These are phyloP conservation scores for Hepsetus odoe DNA, from an alignment of 2,113 vertebrate species.

Conservation along the genomic window DNA sequence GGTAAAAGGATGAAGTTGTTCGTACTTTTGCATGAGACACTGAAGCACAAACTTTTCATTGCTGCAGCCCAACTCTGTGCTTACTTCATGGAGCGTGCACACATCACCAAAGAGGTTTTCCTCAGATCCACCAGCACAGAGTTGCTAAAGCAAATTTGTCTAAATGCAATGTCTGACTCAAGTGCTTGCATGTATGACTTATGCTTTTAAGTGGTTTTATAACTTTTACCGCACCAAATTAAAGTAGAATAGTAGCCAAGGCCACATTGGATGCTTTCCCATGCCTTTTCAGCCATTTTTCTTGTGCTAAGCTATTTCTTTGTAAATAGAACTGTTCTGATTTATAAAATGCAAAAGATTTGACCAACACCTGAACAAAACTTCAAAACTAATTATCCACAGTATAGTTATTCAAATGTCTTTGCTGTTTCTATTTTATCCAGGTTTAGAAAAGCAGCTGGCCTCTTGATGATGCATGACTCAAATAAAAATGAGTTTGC, in stretches of 20 bases:
- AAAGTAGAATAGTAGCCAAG: neutral
- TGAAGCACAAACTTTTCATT: neutral
- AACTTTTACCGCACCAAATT: neutral
- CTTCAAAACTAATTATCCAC: neutral
- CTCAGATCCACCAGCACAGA: neutral
- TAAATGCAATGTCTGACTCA: neutral
- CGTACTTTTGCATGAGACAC: neutral
- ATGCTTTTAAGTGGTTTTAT: neutral
- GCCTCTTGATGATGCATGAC: neutral
- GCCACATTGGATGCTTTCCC: neutral
- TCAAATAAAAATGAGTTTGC: slow-evolving; percentile 29
- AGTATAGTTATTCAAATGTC: neutral
- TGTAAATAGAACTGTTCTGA: neutral
- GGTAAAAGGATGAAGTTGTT: neutral
- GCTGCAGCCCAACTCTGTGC: neutral
- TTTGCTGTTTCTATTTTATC: slow-evolving; percentile 2
- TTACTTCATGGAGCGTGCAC: neutral
- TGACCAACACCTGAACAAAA: neutral
- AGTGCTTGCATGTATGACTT: neutral
- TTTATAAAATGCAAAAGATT: slow-evolving; percentile 1
- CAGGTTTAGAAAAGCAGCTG: neutral
- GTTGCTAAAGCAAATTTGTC: neutral
- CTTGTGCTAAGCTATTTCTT: neutral
- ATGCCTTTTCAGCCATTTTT: neutral
- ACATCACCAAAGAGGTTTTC: neutral